These are phyloP conservation scores for Zoanthus sociatus DNA, from an alignment of 92 coral and sea anemone genomes.

Conservation along the genomic window DNA sequence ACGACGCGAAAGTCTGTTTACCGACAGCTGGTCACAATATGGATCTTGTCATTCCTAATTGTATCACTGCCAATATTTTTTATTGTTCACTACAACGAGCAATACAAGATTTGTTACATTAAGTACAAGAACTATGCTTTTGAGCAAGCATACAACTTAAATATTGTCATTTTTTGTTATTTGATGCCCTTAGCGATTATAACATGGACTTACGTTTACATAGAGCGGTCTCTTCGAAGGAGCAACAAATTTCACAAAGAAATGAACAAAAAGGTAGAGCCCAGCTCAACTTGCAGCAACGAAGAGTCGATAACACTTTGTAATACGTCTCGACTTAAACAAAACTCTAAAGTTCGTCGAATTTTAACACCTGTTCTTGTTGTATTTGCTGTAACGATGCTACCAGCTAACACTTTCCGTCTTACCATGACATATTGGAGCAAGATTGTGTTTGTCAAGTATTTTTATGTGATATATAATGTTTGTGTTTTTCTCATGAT, in stretches of 20 bases:
- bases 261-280: conserved; percentile 38
- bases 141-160: conserved; percentile 60
- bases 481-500: conserved; percentile 70
- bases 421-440: conserved; percentile 63
- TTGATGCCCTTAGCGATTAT: conserved; percentile 78
- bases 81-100: conserved; percentile 58
- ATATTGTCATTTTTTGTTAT: conserved; percentile 69
- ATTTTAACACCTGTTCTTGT: conserved; percentile 88
- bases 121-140: conserved; percentile 66
- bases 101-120: conserved; percentile 1
- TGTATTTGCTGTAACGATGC: conserved; percentile 85
- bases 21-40: conserved; percentile 50
- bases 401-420: conserved; percentile 80
- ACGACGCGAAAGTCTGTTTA: conserved; percentile 7
- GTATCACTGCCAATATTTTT: conserved; percentile 77
- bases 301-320: neutral
- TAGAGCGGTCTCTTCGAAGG: conserved; percentile 60
- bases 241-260: conserved; percentile 81
- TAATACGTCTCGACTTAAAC: conserved; percentile 63
- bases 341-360: conserved; percentile 80
- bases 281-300: neutral
- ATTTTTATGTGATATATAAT: conserved; percentile 72
- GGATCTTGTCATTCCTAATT: conserved; percentile 77
- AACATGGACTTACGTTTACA: conserved; percentile 75
- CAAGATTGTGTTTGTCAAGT: conserved; percentile 41